Evolutionary conservation across 2,888 invertebrate species (phyloP).

Genomic region (Sclerodermus sp.): DNA sequence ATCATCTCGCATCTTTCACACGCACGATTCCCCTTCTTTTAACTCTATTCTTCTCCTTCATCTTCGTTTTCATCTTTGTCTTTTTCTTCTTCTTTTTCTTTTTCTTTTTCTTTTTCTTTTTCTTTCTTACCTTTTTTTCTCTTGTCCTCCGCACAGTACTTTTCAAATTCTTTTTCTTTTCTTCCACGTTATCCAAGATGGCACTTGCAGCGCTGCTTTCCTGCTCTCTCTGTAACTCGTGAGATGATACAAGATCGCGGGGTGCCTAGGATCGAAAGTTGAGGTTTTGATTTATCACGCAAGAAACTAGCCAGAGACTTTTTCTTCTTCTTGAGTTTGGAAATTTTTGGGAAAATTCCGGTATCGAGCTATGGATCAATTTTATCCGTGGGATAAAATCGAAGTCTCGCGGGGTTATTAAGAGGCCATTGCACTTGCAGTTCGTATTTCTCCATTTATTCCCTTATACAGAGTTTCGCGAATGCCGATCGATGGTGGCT

Average conservation of each 20-base stretch:
- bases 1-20: slow-evolving; percentile 36
- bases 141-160: too few relatives aligned
- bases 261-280: slow-evolving; percentile 2
- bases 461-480: too few relatives aligned
- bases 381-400: too few relatives aligned
- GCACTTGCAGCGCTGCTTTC: neutral
- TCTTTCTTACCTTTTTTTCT: slow-evolving; percentile 13
- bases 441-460: too few relatives aligned
- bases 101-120: slow-evolving; percentile 3
- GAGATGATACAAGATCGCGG: neutral
- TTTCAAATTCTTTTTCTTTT: slow-evolving; percentile 17
- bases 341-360: too few relatives aligned
- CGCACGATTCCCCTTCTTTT: slow-evolving; percentile 21
- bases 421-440: too few relatives aligned
- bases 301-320: too few relatives aligned
- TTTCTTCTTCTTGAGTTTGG: too few relatives aligned
- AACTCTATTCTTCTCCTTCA: slow-evolving; percentile 5
- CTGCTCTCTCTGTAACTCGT: neutral
- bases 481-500: too few relatives aligned
- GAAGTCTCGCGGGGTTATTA: too few relatives aligned
- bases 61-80: slow-evolving; percentile 5
- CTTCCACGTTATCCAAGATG: neutral
- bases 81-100: slow-evolving; percentile 8
- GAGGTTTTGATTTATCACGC: too few relatives aligned
- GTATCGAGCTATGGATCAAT: too few relatives aligned